Evolutionary conservation across 2,888 invertebrate species (phyloP), one percentile per base, ranked within the genome.

Genomic region (Pristionchus exspectatus): DNA sequence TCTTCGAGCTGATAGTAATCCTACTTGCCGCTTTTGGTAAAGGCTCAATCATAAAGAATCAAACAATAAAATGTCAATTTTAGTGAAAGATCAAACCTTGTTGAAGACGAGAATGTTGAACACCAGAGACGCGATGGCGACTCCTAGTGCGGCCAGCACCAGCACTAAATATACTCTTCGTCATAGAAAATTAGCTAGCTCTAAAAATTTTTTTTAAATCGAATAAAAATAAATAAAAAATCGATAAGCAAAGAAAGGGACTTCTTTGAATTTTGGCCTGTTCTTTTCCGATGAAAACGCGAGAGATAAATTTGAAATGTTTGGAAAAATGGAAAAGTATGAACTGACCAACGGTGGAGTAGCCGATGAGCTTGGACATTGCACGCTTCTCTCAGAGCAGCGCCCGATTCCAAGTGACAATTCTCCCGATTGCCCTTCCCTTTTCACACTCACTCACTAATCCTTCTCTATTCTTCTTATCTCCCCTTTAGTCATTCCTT

Each of bases 121-220:
- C 5, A 90, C 88, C 72, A 90, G 88, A 56, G 88, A 88, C 27
- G 88, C 90, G 88, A 90, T 90, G 27, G 88, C 90, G 38, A 90
- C 84, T 38, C 56, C 90, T 14, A 88, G 56, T 14, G 66, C 77
- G 27, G 63, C 54, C 56, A 90, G 59, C 88, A 88, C 83, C 24
- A 90, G 44, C 27, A 56, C 90, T 90, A 85, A 63, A 88, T 21
- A 0, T 38, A 21, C 0, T 74, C 14, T 74, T 27, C 18, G 21
- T 16, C 21, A 21, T 21, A 18, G 21, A 9, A 59, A 59, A 18
- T 21, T 21, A 2, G 2, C 18, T 18, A 2, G 18, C 5, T 59
- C 59, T 2, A 7, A 21, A 59, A 21, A 3, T 59, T 10, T 1
- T 7, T 63, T n/a, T 24, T 21, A 63, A 12, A 63, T 63, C 24